Conservation (phyloP, 64 coral and sea anemone genomes). For the Astreopora myriophthalma region DNA sequence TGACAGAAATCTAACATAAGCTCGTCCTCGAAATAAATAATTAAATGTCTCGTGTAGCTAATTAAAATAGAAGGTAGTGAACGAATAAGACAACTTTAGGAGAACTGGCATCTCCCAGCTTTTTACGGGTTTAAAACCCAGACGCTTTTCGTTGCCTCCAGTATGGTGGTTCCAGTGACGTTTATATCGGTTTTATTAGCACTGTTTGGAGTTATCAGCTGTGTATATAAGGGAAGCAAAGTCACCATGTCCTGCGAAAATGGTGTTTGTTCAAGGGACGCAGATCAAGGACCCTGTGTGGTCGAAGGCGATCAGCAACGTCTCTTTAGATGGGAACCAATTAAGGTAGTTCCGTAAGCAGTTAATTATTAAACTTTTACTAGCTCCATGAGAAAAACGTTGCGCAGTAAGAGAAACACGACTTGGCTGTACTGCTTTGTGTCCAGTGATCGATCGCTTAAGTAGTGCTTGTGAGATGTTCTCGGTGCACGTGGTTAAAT, state of each 20-base stretch:
- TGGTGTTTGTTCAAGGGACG: conserved; percentile 73
- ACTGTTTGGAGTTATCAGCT: background rate
- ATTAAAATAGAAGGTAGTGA: background rate
- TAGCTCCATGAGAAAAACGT: no score
- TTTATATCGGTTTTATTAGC: background rate
- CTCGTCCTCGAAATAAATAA: background rate
- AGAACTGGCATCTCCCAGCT: background rate
- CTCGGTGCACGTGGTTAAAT: background rate
- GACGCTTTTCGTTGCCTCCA: no score
- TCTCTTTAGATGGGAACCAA: conserved; percentile 89
- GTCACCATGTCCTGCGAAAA: conserved; percentile 77
- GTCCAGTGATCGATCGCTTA: background rate
- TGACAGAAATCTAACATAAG: background rate
- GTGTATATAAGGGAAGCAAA: background rate
- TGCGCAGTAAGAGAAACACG: no score
- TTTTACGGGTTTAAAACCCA: background rate
- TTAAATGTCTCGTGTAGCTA: background rate
- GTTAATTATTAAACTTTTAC: no score
- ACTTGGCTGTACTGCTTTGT: no score
- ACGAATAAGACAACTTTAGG: background rate
- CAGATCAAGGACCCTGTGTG: conserved; percentile 77
- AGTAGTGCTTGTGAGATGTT: background rate
- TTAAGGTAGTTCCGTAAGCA: no score
- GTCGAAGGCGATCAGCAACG: conserved; percentile 50
- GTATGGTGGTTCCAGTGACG: background rate